A percentile compares a stretch with the other conserved stretches of the same genome.
Conservation (phyloP, 2,888 invertebrate species). For the Agonopterix heracliana region DNA sequence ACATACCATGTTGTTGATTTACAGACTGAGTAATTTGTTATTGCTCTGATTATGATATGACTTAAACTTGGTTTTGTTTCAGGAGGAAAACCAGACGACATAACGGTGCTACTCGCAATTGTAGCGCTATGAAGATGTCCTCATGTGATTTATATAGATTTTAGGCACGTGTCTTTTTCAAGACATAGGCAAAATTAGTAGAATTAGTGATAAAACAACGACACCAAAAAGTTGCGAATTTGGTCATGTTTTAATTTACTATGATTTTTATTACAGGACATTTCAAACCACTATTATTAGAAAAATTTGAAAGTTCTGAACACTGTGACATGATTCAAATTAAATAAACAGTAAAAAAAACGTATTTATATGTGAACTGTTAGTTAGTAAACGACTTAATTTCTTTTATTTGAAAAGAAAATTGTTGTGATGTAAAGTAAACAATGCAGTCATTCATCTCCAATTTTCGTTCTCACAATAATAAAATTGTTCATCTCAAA, state of each 20-base stretch:
- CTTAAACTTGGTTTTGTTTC: slow-evolving; percentile 35
- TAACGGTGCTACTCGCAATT: slow-evolving; percentile 96
- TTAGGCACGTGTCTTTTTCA: slow-evolving; percentile 42
- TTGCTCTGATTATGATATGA: not conserved
- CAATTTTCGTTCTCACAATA: no score
- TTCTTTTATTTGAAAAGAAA: slow-evolving; percentile 4
- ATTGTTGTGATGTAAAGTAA: slow-evolving; percentile 1
- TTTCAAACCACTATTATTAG: no score
- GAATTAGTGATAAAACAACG: slow-evolving; percentile 45
- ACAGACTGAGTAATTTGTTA: no score
- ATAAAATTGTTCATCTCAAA: no score
- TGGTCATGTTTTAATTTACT: slow-evolving; percentile 6
- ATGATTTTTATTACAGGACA: no score
- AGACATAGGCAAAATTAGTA: slow-evolving; percentile 44
- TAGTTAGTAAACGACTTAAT: slow-evolving; percentile 4
- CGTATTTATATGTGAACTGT: no score
- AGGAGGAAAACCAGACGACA: slow-evolving; percentile 99
- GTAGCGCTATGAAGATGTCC: slow-evolving; percentile 84
- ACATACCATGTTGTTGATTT: no score
- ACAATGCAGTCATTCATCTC: no score
- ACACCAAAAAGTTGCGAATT: slow-evolving; percentile 48
- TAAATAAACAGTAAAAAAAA: no score
- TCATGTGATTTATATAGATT: slow-evolving; percentile 50
- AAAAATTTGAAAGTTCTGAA: no score
- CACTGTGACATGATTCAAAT: no score